phyloP scores from a whole-genome alignment of 2,888 invertebrate species.

The Pseudolycoriella hygida region DNA sequence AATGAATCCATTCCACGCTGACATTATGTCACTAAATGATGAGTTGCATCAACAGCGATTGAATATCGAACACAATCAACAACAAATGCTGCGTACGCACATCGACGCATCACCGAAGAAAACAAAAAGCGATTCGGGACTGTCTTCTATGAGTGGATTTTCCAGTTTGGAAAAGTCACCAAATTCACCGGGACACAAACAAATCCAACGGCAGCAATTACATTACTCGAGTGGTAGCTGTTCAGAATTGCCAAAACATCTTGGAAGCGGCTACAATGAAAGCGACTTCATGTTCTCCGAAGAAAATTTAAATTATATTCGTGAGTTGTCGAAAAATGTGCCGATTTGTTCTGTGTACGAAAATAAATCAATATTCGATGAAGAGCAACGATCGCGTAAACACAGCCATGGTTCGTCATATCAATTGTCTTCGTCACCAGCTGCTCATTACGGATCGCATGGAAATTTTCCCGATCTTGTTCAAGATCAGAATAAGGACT shows the following conservation, averaged over 20 bases:
- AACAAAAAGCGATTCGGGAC: slow-evolving; percentile 67
- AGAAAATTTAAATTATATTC: slow-evolving; percentile 27
- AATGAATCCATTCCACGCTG: slow-evolving; percentile 19
- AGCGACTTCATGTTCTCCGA: slow-evolving; percentile 22
- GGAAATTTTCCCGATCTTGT: slow-evolving; percentile 12
- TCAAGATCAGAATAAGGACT: slow-evolving; percentile 6
- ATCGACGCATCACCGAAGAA: slow-evolving; percentile 16
- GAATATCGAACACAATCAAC: neutral
- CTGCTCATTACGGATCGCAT: neutral
- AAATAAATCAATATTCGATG: slow-evolving; percentile 26
- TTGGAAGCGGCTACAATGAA: neutral
- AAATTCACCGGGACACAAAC: slow-evolving; percentile 38
- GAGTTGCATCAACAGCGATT: slow-evolving; percentile 23
- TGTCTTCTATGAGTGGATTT: slow-evolving; percentile 77
- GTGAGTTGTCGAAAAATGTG: slow-evolving; percentile 26
- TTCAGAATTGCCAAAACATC: neutral
- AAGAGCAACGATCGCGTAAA: slow-evolving; percentile 10
- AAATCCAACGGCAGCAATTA: neutral
- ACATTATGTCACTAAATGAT: slow-evolving; percentile 14
- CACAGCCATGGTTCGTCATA: slow-evolving; percentile 3
- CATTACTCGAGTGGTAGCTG: neutral
- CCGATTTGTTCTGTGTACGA: slow-evolving; percentile 29
- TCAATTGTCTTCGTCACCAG: slow-evolving; percentile 1
- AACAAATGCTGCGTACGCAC: neutral
- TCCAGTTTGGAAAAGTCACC: slow-evolving; percentile 74